Conservation (phyloP, 2,113 vertebrate genomes). For the Cnemophilus loriae region DNA sequence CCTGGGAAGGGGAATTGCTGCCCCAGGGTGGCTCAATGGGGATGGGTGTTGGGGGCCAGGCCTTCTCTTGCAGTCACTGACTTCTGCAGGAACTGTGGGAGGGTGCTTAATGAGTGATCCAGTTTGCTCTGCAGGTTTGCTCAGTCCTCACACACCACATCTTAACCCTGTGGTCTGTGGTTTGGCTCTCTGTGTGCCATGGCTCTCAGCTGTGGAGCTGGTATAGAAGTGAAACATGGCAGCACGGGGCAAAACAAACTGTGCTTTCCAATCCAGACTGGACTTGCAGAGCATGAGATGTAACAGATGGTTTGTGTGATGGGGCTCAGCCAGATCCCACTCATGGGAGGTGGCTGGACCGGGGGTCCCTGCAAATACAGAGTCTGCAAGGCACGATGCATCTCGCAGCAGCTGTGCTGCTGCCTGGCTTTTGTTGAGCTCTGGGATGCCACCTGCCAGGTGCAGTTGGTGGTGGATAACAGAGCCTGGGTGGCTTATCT, state of each 20-base stretch:
- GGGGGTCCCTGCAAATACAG: background rate
- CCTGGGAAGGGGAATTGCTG: background rate
- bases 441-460: background rate
- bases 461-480: background rate
- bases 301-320: background rate
- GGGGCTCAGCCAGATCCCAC: background rate
- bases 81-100: background rate
- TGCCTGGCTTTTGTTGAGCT: background rate
- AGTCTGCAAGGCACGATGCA: background rate
- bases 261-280: background rate
- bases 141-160: background rate
- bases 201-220: background rate
- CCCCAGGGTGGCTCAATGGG: background rate
- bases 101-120: background rate
- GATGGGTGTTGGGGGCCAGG: background rate
- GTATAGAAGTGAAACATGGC: background rate
- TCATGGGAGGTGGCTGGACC: background rate
- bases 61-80: background rate
- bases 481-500: background rate
- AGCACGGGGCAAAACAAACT: background rate
- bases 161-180: background rate
- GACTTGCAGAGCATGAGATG: background rate
- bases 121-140: background rate
- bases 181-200: background rate
- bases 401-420: background rate